Conservation (phyloP, 2,113 vertebrate species). For the Alethe diademata region DNA sequence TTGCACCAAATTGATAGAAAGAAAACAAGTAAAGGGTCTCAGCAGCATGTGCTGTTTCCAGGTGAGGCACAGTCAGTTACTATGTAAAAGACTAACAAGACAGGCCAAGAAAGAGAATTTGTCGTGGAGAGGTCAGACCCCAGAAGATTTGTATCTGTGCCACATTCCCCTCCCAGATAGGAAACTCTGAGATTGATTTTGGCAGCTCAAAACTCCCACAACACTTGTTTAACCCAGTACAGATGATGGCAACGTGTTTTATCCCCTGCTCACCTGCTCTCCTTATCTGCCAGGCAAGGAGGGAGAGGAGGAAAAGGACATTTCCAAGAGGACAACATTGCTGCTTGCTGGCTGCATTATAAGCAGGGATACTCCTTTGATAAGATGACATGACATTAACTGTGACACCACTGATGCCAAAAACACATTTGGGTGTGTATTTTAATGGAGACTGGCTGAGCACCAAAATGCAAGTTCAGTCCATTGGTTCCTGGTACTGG, state of each 20-base stretch:
- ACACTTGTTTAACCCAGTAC: background rate
- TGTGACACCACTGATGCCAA: background rate
- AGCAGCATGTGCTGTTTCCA: background rate
- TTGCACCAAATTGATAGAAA: background rate
- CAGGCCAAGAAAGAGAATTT: background rate
- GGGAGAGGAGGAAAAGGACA: background rate
- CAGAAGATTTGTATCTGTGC: background rate
- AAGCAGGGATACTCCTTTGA: background rate
- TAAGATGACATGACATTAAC: accelerated
- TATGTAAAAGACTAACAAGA: background rate
- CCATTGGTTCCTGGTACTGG: background rate
- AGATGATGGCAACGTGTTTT: background rate
- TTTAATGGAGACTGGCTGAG: background rate
- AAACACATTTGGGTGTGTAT: accelerated
- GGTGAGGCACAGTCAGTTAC: background rate
- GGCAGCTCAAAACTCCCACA: background rate
- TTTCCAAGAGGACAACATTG: background rate
- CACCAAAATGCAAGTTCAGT: background rate
- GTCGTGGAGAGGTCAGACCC: background rate
- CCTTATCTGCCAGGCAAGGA: background rate
- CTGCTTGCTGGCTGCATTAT: no score
- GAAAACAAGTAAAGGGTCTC: background rate
- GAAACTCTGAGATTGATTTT: background rate
- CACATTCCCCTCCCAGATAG: background rate
- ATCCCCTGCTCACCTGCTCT: accelerated